A percentile compares a stretch with the other conserved stretches of the same genome.
Evolutionary conservation across 2,113 vertebrate species (phyloP).

Genomic region (Callocephalon fimbriatum): DNA sequence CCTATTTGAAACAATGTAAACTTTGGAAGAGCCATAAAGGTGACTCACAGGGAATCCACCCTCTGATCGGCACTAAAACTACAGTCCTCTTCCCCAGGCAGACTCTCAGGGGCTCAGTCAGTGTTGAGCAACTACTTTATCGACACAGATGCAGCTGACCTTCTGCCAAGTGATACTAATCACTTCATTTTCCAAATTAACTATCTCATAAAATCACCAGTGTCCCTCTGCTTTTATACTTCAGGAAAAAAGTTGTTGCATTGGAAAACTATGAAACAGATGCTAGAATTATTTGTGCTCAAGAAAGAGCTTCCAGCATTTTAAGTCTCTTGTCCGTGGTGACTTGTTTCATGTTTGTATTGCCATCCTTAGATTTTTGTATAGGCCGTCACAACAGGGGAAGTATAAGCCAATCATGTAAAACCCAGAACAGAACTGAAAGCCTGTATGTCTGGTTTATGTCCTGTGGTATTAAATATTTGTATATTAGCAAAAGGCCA

Average conservation of each 20-base stretch:
- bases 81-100: background rate
- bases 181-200: background rate
- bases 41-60: background rate
- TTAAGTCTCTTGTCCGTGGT: background rate
- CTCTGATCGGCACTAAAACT: background rate
- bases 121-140: background rate
- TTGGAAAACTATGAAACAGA: background rate
- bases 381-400: background rate
- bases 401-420: background rate
- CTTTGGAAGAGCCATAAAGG: background rate
- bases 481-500: background rate
- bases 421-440: background rate
- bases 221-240: background rate
- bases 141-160: background rate
- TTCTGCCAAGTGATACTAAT: background rate
- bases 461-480: background rate
- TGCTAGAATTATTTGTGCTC: background rate
- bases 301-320: background rate
- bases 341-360: background rate
- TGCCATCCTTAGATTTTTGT: background rate
- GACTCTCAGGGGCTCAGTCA: background rate
- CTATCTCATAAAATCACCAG: background rate
- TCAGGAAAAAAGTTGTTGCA: background rate
- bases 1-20: background rate
- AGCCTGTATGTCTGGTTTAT: background rate